Percentiles rank a stretch among this genome's conserved stretches.
These are phyloP conservation scores for Alectura lathami DNA, from an alignment of 2,113 vertebrate genomes.

Conservation along the genomic window DNA sequence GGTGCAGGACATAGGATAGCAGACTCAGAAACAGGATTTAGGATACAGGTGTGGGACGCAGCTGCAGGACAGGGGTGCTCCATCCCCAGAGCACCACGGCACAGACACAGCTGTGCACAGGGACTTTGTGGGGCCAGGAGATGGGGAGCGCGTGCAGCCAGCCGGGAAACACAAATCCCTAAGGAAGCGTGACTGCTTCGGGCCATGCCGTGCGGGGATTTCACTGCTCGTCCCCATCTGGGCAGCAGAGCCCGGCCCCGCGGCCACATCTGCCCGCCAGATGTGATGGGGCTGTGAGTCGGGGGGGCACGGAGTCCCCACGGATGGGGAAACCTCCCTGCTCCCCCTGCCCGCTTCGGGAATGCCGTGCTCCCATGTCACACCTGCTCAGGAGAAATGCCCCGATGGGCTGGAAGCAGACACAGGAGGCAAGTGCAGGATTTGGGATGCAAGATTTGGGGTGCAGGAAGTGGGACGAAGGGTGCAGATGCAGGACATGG, in stretches of 20 bases:
- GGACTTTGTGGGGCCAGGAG: neutral
- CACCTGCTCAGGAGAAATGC: neutral
- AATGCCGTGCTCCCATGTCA: neutral
- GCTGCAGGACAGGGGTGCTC: neutral
- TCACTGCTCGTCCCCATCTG: constrained; percentile 55
- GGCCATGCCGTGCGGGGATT: neutral
- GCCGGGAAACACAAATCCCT: neutral
- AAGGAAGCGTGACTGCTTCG: neutral
- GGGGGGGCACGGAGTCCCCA: neutral
- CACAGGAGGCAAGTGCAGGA: neutral
- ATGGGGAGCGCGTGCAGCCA: rapidly evolving
- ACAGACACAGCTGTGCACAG: rapidly evolving
- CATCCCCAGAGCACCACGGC: neutral
- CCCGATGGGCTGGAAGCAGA: neutral
- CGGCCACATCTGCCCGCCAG: constrained; percentile 72
- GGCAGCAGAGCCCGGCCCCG: constrained; percentile 44
- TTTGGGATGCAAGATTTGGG: neutral
- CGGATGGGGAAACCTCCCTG: neutral
- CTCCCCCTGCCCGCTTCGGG: neutral
- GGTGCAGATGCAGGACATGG: neutral
- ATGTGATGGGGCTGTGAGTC: neutral
- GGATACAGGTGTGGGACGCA: neutral
- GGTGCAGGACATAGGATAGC: neutral
- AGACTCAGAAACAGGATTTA: neutral
- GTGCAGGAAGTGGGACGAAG: neutral